These are phyloP conservation scores for Clinocottus analis DNA, from an alignment of 2,113 vertebrate species.

Conservation along the genomic window DNA sequence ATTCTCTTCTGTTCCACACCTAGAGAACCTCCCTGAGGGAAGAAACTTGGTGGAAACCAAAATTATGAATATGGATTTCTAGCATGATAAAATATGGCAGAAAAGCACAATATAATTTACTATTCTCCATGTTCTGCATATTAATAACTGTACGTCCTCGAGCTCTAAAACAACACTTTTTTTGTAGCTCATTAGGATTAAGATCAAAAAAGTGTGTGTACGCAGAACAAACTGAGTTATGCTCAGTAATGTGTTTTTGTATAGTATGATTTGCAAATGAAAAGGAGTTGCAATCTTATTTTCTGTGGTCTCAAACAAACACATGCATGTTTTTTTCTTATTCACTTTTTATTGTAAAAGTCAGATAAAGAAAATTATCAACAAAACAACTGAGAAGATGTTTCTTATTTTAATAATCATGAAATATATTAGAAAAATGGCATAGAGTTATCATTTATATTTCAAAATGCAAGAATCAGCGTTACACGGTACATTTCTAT, in stretches of 20 bases:
- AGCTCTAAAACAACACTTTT: constrained; percentile 42
- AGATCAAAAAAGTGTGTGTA: constrained; percentile 43
- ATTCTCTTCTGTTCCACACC: constrained; percentile 50
- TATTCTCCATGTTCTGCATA: constrained; percentile 58
- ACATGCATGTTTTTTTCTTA: background rate
- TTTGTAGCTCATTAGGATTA: constrained; percentile 47
- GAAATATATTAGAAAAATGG: background rate
- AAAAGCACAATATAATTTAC: constrained; percentile 39
- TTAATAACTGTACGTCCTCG: constrained; percentile 56
- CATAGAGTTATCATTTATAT: background rate
- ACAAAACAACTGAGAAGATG: background rate
- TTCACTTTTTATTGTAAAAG: background rate
- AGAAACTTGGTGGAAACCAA: constrained; percentile 37
- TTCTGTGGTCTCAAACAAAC: constrained; percentile 13
- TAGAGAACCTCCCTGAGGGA: constrained; percentile 62
- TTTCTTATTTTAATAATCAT: no score
- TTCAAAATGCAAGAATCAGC: background rate
- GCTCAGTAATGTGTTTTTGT: constrained; percentile 11
- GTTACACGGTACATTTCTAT: background rate
- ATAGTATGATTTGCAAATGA: constrained; percentile 12
- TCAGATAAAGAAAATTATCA: background rate
- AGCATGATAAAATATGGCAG: constrained; percentile 52
- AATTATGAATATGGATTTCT: constrained; percentile 70
- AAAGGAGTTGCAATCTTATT: background rate
- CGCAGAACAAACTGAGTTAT: constrained; percentile 26